A percentile compares a stretch with the other conserved stretches of the same genome.
Evolutionary conservation across 64 coral and sea anemone genomes (phyloP).

Genomic region (Actinia equina): DNA sequence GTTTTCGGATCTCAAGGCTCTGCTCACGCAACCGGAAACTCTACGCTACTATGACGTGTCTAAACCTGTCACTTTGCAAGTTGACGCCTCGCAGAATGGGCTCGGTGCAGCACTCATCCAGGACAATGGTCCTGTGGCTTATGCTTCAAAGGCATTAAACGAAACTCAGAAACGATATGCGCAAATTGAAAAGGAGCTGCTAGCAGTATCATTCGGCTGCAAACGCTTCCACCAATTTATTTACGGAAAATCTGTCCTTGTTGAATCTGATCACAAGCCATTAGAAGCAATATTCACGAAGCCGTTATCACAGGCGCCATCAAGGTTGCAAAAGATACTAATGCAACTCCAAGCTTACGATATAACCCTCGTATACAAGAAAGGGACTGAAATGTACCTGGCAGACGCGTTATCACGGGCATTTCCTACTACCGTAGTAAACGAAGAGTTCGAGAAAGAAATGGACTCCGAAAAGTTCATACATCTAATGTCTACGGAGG

Average conservation of each 20-base stretch:
- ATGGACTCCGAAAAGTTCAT: too few species aligned
- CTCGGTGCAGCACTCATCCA: constrained; percentile 21
- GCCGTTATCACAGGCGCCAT: too few species aligned
- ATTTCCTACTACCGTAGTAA: neutral
- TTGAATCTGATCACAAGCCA: too few species aligned
- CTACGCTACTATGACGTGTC: constrained; percentile 36
- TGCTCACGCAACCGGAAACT: constrained; percentile 14
- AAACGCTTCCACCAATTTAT: constrained; percentile 17
- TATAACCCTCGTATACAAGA: constrained; percentile 29
- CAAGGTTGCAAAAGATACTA: neutral
- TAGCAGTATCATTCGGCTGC: constrained; percentile 18
- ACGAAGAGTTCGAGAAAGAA: constrained; percentile 26
- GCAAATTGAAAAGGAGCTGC: constrained; percentile 38
- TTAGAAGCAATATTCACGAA: too few species aligned
- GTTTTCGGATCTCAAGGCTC: constrained; percentile 20
- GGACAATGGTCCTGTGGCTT: constrained; percentile 40
- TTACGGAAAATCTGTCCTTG: constrained; percentile 4
- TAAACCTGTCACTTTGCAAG: constrained; percentile 45
- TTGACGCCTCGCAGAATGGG: neutral
- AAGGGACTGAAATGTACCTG: constrained; percentile 40
- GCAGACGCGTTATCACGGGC: constrained; percentile 27
- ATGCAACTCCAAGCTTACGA: constrained; percentile 44
- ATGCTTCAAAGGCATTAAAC: constrained; percentile 23
- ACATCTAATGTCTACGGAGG: too few species aligned
- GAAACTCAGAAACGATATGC: constrained; percentile 41